Evolutionary conservation across 2,797 vertebrate genomes (phyloP).

Genomic region (Lophura swinhoii): DNA sequence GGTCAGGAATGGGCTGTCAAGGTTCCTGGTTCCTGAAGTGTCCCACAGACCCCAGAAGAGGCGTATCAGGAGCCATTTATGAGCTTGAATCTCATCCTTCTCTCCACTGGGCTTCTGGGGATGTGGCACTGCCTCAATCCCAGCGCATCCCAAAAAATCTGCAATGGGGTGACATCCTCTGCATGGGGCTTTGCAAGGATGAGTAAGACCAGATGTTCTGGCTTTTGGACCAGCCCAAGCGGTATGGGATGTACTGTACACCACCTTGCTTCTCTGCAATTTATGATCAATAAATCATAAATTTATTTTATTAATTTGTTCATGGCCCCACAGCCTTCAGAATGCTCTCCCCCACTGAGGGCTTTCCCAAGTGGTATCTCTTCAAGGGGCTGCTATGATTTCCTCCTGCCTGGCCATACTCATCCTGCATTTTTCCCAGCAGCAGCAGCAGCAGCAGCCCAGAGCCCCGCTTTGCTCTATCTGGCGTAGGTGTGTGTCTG

Average conservation of each 20-base stretch:
- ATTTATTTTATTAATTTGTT: background rate
- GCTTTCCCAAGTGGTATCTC: background rate
- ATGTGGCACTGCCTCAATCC: background rate
- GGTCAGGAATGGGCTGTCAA: background rate
- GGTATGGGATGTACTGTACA: background rate
- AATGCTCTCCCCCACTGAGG: background rate
- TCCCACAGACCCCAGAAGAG: background rate
- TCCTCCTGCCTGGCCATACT: background rate
- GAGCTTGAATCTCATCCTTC: background rate
- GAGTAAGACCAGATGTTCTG: background rate
- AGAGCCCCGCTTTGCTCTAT: constrained; percentile 1
- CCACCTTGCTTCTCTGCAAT: background rate
- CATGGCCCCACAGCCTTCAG: background rate
- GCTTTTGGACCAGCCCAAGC: background rate
- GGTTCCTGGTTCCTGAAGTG: background rate
- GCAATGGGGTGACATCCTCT: background rate
- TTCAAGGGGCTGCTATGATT: background rate
- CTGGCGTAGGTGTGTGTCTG: background rate
- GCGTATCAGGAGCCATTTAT: background rate
- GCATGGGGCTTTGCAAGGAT: background rate
- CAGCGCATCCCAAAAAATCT: background rate
- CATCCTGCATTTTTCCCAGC: background rate
- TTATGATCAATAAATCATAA: background rate
- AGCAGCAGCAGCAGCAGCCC: background rate
- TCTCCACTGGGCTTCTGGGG: background rate